Conservation (phyloP, 2,797 vertebrate genomes). For the Amblyopsis hoosieri region DNA sequence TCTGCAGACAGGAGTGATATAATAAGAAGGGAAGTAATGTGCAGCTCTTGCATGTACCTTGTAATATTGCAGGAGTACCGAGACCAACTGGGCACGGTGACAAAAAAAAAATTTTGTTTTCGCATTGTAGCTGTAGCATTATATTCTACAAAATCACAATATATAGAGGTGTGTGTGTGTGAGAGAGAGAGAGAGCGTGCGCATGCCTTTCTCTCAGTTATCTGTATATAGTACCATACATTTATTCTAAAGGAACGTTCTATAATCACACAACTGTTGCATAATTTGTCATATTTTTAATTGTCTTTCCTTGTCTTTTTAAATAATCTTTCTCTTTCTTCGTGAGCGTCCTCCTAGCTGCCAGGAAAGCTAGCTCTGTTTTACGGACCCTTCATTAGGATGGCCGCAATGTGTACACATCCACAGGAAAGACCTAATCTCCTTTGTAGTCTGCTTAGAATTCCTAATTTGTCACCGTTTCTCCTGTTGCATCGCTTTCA, state of each 20-base stretch:
- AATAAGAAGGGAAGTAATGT: too few relatives aligned
- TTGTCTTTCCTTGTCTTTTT: background rate
- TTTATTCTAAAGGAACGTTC: background rate
- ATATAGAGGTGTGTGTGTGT: background rate
- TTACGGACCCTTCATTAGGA: background rate
- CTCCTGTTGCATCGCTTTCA: background rate
- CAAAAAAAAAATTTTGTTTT: too few relatives aligned
- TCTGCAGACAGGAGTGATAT: too few relatives aligned
- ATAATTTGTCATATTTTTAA: too few relatives aligned
- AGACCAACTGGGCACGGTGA: too few relatives aligned
- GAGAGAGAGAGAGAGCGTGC: too few relatives aligned
- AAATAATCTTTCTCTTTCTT: background rate
- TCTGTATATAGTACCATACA: background rate
- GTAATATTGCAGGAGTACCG: too few relatives aligned
- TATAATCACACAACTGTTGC: too few relatives aligned
- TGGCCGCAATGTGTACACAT: background rate
- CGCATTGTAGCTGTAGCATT: too few relatives aligned
- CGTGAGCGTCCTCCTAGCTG: background rate
- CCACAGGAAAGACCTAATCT: conserved; percentile 3
- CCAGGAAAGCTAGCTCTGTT: background rate
- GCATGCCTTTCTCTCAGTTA: too few relatives aligned
- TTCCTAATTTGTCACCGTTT: conserved; percentile 2
- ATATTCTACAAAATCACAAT: background rate
- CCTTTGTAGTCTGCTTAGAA: background rate
- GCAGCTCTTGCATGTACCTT: too few relatives aligned